Evolutionary conservation across 2,797 vertebrate species (phyloP).

Genomic region (Neosilurus hyrtlii): DNA sequence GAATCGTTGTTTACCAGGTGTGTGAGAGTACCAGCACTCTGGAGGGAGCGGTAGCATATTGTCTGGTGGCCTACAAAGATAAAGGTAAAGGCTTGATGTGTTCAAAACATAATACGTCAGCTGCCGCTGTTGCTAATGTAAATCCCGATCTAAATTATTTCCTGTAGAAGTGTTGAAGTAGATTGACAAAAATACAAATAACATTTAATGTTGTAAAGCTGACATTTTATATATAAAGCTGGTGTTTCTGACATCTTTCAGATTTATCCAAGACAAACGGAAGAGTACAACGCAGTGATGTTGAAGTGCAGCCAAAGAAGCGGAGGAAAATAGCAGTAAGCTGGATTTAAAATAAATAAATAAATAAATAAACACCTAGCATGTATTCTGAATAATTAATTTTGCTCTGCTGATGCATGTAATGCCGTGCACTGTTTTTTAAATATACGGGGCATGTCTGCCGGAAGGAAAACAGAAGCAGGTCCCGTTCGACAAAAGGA

Average conservation of each 20-base stretch:
- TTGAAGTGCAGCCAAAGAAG: slow-evolving; percentile 62
- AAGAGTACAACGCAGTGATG: slow-evolving; percentile 62
- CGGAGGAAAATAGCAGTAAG: slow-evolving; percentile 63
- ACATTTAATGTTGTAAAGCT: not conserved
- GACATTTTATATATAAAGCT: no score
- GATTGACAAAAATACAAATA: not conserved
- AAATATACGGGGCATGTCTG: no score
- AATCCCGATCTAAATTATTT: not conserved
- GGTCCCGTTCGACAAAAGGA: no score
- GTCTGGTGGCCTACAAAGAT: slow-evolving; percentile 71
- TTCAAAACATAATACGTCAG: not conserved
- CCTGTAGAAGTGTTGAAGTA: not conserved
- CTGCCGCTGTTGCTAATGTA: not conserved
- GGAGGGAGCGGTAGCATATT: no score
- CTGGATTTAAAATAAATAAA: not conserved
- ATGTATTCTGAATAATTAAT: no score
- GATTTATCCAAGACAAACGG: slow-evolving; percentile 75
- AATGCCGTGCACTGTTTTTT: no score
- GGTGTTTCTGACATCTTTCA: slow-evolving; percentile 9
- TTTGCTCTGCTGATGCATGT: not conserved
- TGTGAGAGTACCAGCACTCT: slow-evolving; percentile 72
- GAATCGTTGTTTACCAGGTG: slow-evolving; percentile 67
- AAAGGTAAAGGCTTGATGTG: slow-evolving; percentile 66
- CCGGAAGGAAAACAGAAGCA: no score
- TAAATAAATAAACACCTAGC: no score